Evolutionary conservation across 2,113 vertebrate species (phyloP).

Genomic region (Halichoeres trimaculatus): DNA sequence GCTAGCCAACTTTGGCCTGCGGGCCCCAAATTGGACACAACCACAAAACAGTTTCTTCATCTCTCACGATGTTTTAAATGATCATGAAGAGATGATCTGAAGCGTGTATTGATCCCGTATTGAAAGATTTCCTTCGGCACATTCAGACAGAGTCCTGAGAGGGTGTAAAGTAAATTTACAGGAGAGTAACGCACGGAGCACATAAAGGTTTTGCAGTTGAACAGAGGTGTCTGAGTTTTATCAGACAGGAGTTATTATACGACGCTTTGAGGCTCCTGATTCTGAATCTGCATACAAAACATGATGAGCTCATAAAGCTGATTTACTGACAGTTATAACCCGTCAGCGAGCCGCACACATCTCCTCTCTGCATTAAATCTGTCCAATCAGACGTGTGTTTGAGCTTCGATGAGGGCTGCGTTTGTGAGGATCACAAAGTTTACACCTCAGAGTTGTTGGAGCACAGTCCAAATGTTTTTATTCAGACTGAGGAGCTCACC

Average conservation of each 20-base stretch:
- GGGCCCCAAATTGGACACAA: no score
- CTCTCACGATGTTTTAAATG: no score
- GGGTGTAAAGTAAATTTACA: neutral
- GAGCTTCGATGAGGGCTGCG: neutral
- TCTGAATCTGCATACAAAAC: constrained; percentile 9
- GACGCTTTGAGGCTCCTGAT: neutral
- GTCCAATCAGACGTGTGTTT: neutral
- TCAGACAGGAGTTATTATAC: neutral
- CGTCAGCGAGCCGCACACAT: neutral
- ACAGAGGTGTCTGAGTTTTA: neutral
- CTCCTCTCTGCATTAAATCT: neutral
- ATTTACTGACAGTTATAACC: constrained; percentile 20
- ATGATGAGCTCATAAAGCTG: constrained; percentile 4
- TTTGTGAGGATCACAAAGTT: neutral
- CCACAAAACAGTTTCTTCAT: no score
- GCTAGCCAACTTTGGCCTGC: no score
- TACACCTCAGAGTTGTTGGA: neutral
- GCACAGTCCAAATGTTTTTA: constrained; percentile 2
- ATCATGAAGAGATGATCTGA: no score
- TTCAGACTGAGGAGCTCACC: neutral
- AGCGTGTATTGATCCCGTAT: no score
- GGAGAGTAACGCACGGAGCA: neutral
- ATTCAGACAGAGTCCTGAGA: no score
- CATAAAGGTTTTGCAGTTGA: neutral
- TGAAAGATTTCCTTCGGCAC: no score